phyloP scores from a whole-genome alignment of 2,888 invertebrate species.

The Vannuccia rotundouncinata region DNA sequence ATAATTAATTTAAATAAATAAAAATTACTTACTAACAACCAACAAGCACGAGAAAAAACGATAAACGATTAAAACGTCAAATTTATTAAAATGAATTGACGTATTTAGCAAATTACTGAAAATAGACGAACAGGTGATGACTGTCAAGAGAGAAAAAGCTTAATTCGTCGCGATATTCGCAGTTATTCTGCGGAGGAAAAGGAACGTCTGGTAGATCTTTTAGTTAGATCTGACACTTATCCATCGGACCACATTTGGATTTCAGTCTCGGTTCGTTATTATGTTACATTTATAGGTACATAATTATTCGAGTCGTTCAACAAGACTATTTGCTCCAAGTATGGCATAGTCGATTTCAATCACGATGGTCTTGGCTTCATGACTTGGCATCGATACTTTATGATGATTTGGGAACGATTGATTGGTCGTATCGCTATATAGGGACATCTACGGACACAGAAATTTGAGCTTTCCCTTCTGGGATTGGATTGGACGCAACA shows the following conservation, averaged over 20 bases:
- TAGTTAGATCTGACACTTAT: neutral
- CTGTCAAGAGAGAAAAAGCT: neutral
- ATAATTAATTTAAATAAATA: neutral
- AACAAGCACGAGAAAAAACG: neutral
- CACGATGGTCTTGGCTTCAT: conserved; percentile 36
- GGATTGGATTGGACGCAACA: conserved; percentile 37
- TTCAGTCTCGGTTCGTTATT: conserved; percentile 31
- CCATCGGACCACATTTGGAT: conserved; percentile 33
- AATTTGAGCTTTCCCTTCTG: conserved; percentile 39
- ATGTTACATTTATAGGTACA: conserved; percentile 12
- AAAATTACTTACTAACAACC: neutral
- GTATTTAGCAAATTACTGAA: neutral
- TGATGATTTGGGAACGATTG: conserved; percentile 37
- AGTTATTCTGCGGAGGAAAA: neutral
- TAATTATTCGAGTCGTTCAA: neutral
- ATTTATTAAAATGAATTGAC: neutral
- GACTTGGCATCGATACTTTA: conserved; percentile 40
- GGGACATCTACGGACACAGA: conserved; percentile 18
- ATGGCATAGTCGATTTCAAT: conserved; percentile 37
- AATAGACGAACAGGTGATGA: neutral
- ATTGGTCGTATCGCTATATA: conserved; percentile 33
- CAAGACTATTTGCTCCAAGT: conserved; percentile 13
- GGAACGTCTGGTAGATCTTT: neutral
- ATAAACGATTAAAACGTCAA: neutral
- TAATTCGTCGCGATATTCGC: conserved; percentile 5